Evolutionary conservation across 2,888 invertebrate genomes (phyloP), one percentile per base, ranked within the genome.

Genomic region (Dasypogon diadema): DNA sequence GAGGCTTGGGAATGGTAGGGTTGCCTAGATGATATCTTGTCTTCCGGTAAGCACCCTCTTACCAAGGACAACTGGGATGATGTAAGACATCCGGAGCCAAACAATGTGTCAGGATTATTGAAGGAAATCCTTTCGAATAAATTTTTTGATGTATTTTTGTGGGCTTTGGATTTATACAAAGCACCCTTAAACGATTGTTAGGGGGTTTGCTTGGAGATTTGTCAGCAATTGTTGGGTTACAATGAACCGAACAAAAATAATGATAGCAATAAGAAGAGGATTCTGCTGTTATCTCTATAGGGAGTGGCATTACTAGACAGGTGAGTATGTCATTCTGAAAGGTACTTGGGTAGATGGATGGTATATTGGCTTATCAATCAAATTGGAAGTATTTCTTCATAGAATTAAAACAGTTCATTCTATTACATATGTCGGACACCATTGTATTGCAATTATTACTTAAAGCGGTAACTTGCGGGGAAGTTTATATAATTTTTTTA

Each of bases 71-170:
- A 73, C 73, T 54, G 70, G 37, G 42, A 73, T 73, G 56, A 73
- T 56, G 56, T 56, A 73, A 55, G 55, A 24, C 73, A 73, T 42
- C 56, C 55, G 56, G 46, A 73, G 73, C 73, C 18, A 42, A 73
- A 73, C 73, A 73, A 73, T 73, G 73, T 73, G 73, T 73, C 73
- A 73, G 73, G 73, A 73, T 73, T 73, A 73, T 73, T 73, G 73
- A 56, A 51, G 73, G 56, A 73, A 73, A 73, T 73, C 73, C 73
- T 73, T 73, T 73, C 73, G 73, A 73, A 73, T 73, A 73, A 73
- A 73, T 73, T 73, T 73, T 73, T 73, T 56, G 73, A 73, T 56
- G 37, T 73, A 56, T 73, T 73, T 73, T 73, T 73, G 55, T 24
- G 73, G 73, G 73, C 42, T 55, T 73, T 70, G 70, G 70, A 51